A percentile compares a stretch with the other conserved stretches of the same genome.
Evolutionary conservation across 2,113 vertebrate species (phyloP).

Genomic region (Rhinoderma darwinii): DNA sequence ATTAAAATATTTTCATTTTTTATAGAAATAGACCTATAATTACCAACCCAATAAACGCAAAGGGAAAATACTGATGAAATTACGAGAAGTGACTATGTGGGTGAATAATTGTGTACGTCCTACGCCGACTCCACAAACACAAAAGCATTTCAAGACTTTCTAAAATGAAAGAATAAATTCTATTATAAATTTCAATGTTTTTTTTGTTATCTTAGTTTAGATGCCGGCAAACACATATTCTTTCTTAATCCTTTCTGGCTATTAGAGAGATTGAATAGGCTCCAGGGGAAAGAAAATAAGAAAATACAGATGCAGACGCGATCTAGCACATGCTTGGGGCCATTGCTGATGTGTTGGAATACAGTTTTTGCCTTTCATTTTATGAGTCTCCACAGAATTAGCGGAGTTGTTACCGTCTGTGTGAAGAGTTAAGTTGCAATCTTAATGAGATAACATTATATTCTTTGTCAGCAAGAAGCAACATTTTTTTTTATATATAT

Average conservation of each 20-base stretch:
- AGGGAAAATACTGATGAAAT: slow-evolving; percentile 42
- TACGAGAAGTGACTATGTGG: slow-evolving; percentile 36
- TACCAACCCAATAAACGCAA: not conserved
- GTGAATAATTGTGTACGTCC: slow-evolving; percentile 49
- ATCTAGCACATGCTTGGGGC: slow-evolving; percentile 50
- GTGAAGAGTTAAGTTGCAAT: slow-evolving; percentile 49
- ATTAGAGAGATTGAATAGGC: slow-evolving; percentile 49
- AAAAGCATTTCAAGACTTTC: slow-evolving; percentile 34
- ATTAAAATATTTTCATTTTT: slow-evolving; percentile 38
- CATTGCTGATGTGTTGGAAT: slow-evolving; percentile 29
- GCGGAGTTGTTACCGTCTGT: slow-evolving; percentile 37
- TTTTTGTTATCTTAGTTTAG: slow-evolving; percentile 52
- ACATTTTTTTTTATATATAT: slow-evolving; percentile 10
- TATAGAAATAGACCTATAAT: not conserved
- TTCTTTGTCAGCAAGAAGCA: slow-evolving; percentile 29
- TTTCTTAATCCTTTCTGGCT: slow-evolving; percentile 55
- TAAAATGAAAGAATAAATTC: slow-evolving; percentile 52
- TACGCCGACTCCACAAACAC: slow-evolving; percentile 27
- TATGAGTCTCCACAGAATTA: slow-evolving; percentile 51
- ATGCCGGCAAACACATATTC: slow-evolving; percentile 49
- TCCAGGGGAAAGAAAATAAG: slow-evolving; percentile 49
- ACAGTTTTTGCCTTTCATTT: slow-evolving; percentile 41
- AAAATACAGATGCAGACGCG: slow-evolving; percentile 40
- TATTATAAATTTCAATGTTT: slow-evolving; percentile 53
- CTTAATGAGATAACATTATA: slow-evolving; percentile 40